phyloP scores from a whole-genome alignment of 2,797 vertebrate species.

The Neoniphon sammara region DNA sequence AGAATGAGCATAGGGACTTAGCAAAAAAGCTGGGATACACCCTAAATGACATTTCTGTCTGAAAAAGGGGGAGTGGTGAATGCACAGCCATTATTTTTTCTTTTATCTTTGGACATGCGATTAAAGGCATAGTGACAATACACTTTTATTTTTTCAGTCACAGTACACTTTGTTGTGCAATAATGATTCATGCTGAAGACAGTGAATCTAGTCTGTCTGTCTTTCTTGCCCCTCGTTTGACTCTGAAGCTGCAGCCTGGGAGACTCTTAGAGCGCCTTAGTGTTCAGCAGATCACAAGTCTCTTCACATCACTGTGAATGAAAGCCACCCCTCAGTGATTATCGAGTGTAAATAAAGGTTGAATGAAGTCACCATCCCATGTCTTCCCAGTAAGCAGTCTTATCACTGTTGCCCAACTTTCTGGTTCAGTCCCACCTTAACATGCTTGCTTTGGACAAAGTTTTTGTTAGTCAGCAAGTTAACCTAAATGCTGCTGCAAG shows the following conservation, averaged over 20 bases:
- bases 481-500: too few species aligned
- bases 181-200: neutral
- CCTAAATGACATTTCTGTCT: neutral
- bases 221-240: neutral
- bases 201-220: neutral
- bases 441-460: too few species aligned
- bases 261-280: neutral
- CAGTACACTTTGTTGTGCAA: neutral
- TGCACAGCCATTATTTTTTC: neutral
- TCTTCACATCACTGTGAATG: too few species aligned
- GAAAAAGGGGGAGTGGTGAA: neutral
- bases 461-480: too few species aligned
- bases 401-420: too few species aligned
- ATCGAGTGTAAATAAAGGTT: too few species aligned
- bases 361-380: neutral
- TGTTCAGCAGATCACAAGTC: constrained; percentile 11
- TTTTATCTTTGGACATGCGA: too few species aligned
- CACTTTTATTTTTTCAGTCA: neutral
- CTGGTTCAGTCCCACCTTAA: too few species aligned
- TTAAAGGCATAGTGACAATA: too few species aligned
- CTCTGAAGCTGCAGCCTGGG: neutral
- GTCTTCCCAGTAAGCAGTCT: too few species aligned
- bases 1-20: neutral
- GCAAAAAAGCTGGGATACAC: neutral
- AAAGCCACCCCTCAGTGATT: too few species aligned